These are phyloP conservation scores for Harpalus rufipes DNA, from an alignment of 2,888 invertebrate species.

Conservation along the genomic window DNA sequence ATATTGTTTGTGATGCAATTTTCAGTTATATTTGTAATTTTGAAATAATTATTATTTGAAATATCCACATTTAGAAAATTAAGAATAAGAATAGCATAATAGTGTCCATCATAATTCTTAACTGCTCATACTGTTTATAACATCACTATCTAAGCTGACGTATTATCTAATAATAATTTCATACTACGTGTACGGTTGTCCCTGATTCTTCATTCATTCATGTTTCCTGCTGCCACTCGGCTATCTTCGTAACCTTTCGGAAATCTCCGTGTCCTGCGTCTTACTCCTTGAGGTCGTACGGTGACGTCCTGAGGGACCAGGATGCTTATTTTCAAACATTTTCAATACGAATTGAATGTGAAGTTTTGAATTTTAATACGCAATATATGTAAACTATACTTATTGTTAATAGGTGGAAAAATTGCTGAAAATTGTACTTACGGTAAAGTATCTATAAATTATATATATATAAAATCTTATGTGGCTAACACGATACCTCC, in stretches of 20 bases:
- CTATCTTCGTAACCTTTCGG: background rate
- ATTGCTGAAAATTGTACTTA: background rate
- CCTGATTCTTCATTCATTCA: constrained; percentile 55
- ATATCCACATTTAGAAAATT: too few relatives aligned
- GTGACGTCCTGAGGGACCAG: background rate
- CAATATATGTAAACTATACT: background rate
- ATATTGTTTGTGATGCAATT: too few relatives aligned
- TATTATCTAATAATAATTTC: constrained; percentile 50
- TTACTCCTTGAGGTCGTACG: constrained; percentile 42
- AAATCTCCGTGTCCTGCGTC: background rate
- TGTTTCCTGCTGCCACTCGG: constrained; percentile 51
- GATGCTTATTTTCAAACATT: background rate
- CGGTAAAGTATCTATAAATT: too few relatives aligned
- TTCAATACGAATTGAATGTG: background rate
- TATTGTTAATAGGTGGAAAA: background rate
- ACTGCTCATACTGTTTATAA: background rate
- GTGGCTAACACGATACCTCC: too few relatives aligned
- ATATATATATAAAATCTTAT: too few relatives aligned
- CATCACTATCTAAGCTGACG: constrained; percentile 2
- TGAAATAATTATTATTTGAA: too few relatives aligned
- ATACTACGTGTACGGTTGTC: constrained; percentile 33
- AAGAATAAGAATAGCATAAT: background rate
- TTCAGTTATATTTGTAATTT: too few relatives aligned
- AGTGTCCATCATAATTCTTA: background rate
- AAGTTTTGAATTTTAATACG: background rate